Evolutionary conservation across 2,888 invertebrate genomes (phyloP), one percentile per base, ranked within the genome.

Genomic region (Apamea sordens): DNA sequence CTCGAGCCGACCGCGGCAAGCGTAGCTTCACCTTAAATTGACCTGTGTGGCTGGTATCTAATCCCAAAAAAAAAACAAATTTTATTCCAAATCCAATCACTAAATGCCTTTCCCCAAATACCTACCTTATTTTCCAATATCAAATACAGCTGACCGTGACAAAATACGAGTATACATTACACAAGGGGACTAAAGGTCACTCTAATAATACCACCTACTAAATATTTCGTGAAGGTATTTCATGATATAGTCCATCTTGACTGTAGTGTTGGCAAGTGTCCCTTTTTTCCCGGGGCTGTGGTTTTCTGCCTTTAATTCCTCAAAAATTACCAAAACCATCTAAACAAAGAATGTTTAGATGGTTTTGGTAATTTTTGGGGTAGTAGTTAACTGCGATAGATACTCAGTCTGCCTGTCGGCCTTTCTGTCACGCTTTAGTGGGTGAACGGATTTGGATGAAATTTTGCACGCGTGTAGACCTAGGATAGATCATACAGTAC

Each of bases 141-240:
- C 53, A 50, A 82, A 36, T 69, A 73, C 36, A 50, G 18, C 61
- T 36, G 73, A 50, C 71, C 69, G 41, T 59, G 65, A 82, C 41
- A 44, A 67, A 76, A 76, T 65, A 32, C 2, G 32, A 32, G 32
- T 32, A 2, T 32, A 73, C 32, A 67, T 72, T 56, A 74, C 32
- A 28, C 41, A 50, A 67, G 65, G 32, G 68, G 63, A 21, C 59
- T 41, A 79, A 79, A 84, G 85, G 84, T 81, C 80, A 50, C 61
- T 63, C 64, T 59, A 79, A 89, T 86, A 86, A 86, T 79, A 28
- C 47, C 71, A 86, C 74, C 78, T 76, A 80, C 80, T 79, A 76
- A 77, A 76, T 77, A 80, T 77, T 87, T 76, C 77, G 78, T 79
- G 82, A 28, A 89, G 85, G 72, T 76, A 87, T 87, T 82, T 75